A percentile compares a stretch with the other conserved stretches of the same genome.
Evolutionary conservation across 2,113 vertebrate species (phyloP).

Genomic region (Marmota flaviventris): DNA sequence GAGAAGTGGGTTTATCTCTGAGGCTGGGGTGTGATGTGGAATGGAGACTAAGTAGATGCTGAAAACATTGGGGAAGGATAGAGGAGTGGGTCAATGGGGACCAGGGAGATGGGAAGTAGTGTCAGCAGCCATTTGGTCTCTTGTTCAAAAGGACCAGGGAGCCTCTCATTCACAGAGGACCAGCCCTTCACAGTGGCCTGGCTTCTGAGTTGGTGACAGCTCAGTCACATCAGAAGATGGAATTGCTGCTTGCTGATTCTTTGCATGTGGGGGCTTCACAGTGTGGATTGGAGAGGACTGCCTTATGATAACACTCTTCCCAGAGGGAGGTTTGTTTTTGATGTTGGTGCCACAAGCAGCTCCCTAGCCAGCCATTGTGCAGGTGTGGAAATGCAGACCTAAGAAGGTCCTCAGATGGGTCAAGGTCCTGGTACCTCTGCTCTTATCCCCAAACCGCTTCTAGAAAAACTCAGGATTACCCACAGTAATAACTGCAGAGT

Average conservation of each 20-base stretch:
- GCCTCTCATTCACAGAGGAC: no score
- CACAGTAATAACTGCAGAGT: background rate
- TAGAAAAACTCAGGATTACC: background rate
- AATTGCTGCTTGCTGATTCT: background rate
- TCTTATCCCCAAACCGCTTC: background rate
- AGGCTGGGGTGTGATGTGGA: background rate
- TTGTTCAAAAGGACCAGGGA: background rate
- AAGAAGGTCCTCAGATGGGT: background rate
- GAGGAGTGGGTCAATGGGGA: background rate
- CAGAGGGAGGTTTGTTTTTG: background rate
- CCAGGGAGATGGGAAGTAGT: background rate
- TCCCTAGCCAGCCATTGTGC: background rate
- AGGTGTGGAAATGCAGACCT: background rate
- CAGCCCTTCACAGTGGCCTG: background rate
- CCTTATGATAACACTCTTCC: background rate
- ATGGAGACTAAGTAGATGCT: background rate
- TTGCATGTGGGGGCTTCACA: background rate
- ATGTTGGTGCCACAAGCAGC: background rate
- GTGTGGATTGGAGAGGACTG: background rate
- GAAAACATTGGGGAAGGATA: background rate
- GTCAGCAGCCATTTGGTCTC: background rate
- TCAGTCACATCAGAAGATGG: background rate
- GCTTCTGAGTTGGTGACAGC: accelerated
- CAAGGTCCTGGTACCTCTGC: background rate
- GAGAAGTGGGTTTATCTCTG: background rate